phyloP scores from a whole-genome alignment of 2,797 vertebrate species.

The Epinephelus coioides region DNA sequence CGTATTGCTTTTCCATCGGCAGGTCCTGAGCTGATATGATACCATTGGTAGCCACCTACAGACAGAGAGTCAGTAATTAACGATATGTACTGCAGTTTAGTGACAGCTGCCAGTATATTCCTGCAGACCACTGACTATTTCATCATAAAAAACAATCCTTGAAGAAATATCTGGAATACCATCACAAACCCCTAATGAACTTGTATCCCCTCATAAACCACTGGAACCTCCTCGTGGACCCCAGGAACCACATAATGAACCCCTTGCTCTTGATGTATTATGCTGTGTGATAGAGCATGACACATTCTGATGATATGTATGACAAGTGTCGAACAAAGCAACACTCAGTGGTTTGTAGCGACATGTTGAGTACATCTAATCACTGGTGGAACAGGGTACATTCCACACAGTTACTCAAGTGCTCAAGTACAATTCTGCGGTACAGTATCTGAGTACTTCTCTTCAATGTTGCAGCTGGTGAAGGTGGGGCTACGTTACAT shows the following conservation, averaged over 20 bases:
- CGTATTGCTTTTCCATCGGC: slow-evolving; percentile 97
- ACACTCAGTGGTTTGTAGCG: background rate
- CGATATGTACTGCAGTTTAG: background rate
- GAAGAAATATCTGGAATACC: slow-evolving; percentile 15
- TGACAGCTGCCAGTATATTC: background rate
- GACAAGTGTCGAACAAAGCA: background rate
- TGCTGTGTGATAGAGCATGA: background rate
- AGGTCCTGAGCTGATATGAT: slow-evolving; percentile 96
- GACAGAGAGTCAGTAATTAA: background rate
- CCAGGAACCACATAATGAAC: slow-evolving; percentile 59
- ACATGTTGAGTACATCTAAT: background rate
- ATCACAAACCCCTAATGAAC: slow-evolving; percentile 39
- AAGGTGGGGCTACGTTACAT: too few relatives aligned
- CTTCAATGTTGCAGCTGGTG: background rate
- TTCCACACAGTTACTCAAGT: background rate
- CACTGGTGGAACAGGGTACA: too few relatives aligned
- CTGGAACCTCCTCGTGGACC: slow-evolving; percentile 16
- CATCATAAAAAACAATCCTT: slow-evolving; percentile 8
- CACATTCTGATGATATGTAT: background rate
- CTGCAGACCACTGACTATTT: background rate
- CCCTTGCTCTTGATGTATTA: slow-evolving; percentile 20
- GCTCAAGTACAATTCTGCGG: background rate
- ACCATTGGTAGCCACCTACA: slow-evolving; percentile 97
- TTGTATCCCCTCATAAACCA: slow-evolving; percentile 22
- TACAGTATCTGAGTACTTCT: background rate